phyloP scores from a whole-genome alignment of 2,797 vertebrate genomes.

The Lutjanus campechanus region DNA sequence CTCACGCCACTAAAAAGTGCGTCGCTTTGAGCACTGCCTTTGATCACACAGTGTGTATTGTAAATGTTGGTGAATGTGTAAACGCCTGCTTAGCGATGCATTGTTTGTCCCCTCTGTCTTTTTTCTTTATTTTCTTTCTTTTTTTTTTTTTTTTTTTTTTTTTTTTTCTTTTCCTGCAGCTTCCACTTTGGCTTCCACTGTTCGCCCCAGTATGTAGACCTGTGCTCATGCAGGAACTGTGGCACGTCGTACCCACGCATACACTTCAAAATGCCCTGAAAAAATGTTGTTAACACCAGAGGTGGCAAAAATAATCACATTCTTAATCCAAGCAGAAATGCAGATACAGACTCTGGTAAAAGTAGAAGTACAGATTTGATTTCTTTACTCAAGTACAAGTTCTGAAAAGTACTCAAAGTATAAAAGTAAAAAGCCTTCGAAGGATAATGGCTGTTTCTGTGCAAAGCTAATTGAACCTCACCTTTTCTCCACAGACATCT shows the following conservation, averaged over 20 bases:
- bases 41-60: slow-evolving; percentile 43
- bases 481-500: too few relatives aligned
- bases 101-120: slow-evolving; percentile 57
- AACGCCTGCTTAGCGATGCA: slow-evolving; percentile 61
- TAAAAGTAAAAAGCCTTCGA: too few relatives aligned
- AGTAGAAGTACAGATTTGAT: too few relatives aligned
- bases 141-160: slow-evolving; percentile 33
- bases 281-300: background rate
- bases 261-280: background rate
- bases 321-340: too few relatives aligned
- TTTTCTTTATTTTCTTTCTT: slow-evolving; percentile 33
- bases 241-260: slow-evolving; percentile 42
- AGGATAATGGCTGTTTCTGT: too few relatives aligned
- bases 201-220: slow-evolving; percentile 81
- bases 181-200: slow-evolving; percentile 77
- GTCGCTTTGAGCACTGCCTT: slow-evolving; percentile 42
- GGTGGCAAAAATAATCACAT: too few relatives aligned
- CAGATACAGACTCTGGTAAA: too few relatives aligned
- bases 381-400: too few relatives aligned
- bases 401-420: too few relatives aligned
- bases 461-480: too few relatives aligned
- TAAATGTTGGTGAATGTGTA: slow-evolving; percentile 48
- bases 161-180: slow-evolving; percentile 66
- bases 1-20: slow-evolving; percentile 40
- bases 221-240: slow-evolving; percentile 49